These are phyloP conservation scores for Auanema freiburgensis DNA, from an alignment of 2,888 invertebrate species.

Conservation along the genomic window DNA sequence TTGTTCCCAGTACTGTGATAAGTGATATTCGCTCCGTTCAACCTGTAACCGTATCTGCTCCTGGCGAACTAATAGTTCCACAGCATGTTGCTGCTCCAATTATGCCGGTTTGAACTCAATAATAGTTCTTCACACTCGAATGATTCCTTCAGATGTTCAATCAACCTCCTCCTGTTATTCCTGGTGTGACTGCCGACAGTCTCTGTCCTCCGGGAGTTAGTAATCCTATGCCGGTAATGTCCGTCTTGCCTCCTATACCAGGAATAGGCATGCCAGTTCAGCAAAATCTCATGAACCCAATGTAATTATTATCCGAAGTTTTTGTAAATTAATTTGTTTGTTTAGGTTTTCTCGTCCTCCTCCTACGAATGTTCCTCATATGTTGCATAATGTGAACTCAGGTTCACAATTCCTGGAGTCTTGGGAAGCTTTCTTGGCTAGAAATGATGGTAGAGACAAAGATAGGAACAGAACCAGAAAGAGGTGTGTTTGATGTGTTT, in stretches of 20 bases:
- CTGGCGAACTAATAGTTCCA: no score
- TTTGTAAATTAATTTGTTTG: not conserved
- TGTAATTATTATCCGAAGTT: no score
- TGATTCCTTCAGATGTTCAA: constrained; percentile 10
- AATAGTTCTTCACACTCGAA: not conserved
- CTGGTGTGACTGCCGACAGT: constrained; percentile 1
- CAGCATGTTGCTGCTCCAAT: no score
- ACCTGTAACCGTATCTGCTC: no score
- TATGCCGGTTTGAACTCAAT: not conserved
- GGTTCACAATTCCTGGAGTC: constrained; percentile 21
- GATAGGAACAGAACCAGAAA: constrained; percentile 13
- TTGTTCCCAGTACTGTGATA: no score
- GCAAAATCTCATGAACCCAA: constrained; percentile 2
- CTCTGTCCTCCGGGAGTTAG: not conserved
- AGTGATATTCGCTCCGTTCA: no score
- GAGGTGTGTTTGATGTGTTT: constrained; percentile 3
- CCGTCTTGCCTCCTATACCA: constrained; percentile 15
- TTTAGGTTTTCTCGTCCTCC: not conserved
- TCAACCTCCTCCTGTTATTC: constrained; percentile 22
- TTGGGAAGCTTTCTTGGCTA: constrained; percentile 30
- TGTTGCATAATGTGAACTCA: not conserved
- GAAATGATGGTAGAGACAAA: constrained; percentile 23
- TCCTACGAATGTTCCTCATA: constrained; percentile 8
- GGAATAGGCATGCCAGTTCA: constrained; percentile 4
- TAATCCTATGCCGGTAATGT: not conserved